Conservation (phyloP, 2,113 vertebrate species). For the Otocyon megalotis region DNA sequence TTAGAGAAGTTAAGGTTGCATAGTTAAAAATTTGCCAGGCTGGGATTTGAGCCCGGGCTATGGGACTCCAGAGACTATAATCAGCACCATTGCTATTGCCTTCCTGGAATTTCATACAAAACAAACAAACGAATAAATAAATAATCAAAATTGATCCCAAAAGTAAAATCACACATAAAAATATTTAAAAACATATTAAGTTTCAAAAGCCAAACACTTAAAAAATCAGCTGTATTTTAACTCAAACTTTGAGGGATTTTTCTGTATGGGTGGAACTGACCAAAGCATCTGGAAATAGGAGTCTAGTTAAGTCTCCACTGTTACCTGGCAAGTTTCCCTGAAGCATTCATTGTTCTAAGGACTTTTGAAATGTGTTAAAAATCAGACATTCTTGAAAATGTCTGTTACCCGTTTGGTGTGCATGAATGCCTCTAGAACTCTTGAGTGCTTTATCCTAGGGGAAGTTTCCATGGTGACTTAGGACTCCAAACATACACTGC, state of each 20-base stretch:
- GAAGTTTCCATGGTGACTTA: neutral
- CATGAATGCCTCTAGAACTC: neutral
- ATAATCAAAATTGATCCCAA: neutral
- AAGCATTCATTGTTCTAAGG: conserved; percentile 50
- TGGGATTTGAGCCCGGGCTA: neutral
- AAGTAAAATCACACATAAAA: conserved; percentile 57
- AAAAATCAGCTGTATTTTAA: conserved; percentile 33
- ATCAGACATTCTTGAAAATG: conserved; percentile 20
- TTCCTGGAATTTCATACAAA: conserved; percentile 22
- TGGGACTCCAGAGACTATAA: neutral
- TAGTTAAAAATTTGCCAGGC: neutral
- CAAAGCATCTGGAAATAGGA: neutral
- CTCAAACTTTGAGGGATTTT: neutral
- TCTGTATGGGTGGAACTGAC: neutral
- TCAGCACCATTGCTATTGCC: neutral
- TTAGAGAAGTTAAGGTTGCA: conserved; percentile 2
- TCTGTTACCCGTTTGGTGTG: neutral
- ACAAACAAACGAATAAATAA: neutral
- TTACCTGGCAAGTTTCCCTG: conserved; percentile 22
- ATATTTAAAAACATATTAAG: neutral
- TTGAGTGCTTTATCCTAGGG: neutral
- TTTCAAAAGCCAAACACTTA: neutral
- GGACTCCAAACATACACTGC: neutral
- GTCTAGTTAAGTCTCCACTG: neutral
- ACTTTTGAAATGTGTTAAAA: conserved; percentile 37